phyloP scores from a whole-genome alignment of 2,113 vertebrate genomes.

The Strix uralensis region DNA sequence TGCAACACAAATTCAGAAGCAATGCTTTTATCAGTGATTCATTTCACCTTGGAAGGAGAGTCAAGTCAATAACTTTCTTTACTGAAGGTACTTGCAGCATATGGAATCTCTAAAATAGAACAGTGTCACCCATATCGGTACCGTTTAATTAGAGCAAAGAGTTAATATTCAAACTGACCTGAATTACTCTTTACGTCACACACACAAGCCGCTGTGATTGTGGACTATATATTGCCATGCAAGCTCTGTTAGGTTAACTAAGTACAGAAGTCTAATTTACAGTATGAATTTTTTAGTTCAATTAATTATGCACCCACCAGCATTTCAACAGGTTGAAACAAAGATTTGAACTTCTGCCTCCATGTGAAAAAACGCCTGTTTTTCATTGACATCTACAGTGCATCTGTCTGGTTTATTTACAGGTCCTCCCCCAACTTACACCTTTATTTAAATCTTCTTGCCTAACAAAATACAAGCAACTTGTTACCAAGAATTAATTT shows the following conservation, averaged over 20 bases:
- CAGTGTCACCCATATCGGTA: neutral
- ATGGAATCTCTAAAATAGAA: neutral
- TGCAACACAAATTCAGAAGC: neutral
- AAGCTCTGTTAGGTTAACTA: neutral
- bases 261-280: neutral
- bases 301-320: neutral
- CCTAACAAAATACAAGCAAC: neutral
- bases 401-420: neutral
- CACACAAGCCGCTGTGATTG: neutral
- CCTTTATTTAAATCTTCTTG: neutral
- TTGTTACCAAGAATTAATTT: neutral
- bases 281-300: neutral
- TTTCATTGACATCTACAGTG: neutral
- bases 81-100: neutral
- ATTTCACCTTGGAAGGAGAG: neutral
- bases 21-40: fast-evolving
- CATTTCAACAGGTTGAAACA: neutral
- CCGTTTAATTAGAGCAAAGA: neutral
- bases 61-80: neutral
- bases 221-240: fast-evolving
- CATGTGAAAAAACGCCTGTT: neutral
- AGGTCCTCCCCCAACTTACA: neutral
- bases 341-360: neutral
- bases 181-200: neutral
- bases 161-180: neutral